Percentiles rank a stretch among this genome's conserved stretches.
phyloP scores from a whole-genome alignment of 2,113 vertebrate genomes.

The Guaruba guarouba region DNA sequence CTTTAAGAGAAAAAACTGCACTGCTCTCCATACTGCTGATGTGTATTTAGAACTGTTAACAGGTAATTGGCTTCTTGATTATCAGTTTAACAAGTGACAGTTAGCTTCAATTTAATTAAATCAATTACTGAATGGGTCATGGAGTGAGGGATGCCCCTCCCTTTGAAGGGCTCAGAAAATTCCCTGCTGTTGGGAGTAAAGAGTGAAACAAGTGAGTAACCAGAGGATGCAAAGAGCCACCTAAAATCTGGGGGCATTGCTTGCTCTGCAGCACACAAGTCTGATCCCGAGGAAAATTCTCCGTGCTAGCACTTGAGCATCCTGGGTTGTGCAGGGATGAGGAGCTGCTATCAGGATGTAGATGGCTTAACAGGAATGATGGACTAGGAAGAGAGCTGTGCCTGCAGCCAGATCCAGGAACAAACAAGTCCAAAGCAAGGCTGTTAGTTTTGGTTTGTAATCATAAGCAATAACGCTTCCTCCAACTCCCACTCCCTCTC shows the following conservation, averaged over 20 bases:
- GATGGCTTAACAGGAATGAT: neutral
- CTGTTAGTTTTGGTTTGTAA: neutral
- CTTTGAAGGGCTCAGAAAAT: neutral
- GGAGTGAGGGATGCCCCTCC: neutral
- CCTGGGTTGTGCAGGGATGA: fast-evolving
- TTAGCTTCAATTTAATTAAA: constrained; percentile 32
- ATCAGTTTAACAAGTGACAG: constrained; percentile 36
- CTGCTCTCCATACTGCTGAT: neutral
- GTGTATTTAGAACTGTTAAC: neutral
- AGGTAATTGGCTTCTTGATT: neutral
- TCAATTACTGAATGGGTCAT: neutral
- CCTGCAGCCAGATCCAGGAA: neutral
- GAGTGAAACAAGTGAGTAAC: neutral
- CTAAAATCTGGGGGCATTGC: neutral
- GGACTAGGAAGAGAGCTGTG: neutral
- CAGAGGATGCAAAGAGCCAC: neutral
- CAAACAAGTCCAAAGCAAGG: neutral
- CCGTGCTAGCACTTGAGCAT: neutral
- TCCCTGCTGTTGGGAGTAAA: neutral
- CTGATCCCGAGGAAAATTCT: neutral
- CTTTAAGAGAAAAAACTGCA: neutral
- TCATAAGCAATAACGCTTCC: neutral
- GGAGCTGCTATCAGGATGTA: neutral
- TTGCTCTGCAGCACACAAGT: neutral
- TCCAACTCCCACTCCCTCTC: neutral